phyloP scores from a whole-genome alignment of 2,797 vertebrate genomes.

The Psittacula echo region DNA sequence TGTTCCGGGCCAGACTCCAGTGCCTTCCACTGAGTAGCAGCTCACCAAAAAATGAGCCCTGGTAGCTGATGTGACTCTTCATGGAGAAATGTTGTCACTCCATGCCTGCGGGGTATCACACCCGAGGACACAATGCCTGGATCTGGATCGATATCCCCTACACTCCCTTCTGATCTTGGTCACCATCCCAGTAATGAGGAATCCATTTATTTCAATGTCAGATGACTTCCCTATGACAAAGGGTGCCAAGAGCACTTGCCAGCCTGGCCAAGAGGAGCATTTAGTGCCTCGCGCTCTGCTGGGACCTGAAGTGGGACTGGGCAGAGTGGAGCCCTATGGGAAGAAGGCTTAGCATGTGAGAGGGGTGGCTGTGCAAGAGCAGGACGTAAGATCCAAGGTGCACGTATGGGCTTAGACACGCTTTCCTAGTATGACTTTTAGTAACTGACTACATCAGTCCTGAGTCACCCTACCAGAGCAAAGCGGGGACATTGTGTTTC shows the following conservation, averaged over 20 bases:
- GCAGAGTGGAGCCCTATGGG: fast-evolving
- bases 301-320: neutral
- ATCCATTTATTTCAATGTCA: neutral
- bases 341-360: neutral
- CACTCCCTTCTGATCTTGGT: slow-evolving; percentile 3
- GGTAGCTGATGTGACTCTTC: slow-evolving; percentile 3
- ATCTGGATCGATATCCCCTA: neutral
- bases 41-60: neutral
- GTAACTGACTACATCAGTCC: neutral
- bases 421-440: neutral
- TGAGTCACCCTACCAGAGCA: neutral
- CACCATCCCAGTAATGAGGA: neutral
- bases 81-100: slow-evolving; percentile 3
- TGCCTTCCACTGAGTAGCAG: neutral
- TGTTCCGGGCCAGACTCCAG: slow-evolving; percentile 45
- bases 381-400: neutral
- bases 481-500: neutral
- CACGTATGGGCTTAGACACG: neutral
- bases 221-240: neutral
- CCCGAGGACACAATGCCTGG: slow-evolving; percentile 47
- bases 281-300: neutral
- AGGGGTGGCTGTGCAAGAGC: neutral
- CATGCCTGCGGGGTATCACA: neutral
- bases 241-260: neutral
- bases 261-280: neutral